Percentiles rank a stretch among this genome's conserved stretches.
These are phyloP conservation scores for Cephalotes varians DNA, from an alignment of 2,888 invertebrate species.

Conservation along the genomic window DNA sequence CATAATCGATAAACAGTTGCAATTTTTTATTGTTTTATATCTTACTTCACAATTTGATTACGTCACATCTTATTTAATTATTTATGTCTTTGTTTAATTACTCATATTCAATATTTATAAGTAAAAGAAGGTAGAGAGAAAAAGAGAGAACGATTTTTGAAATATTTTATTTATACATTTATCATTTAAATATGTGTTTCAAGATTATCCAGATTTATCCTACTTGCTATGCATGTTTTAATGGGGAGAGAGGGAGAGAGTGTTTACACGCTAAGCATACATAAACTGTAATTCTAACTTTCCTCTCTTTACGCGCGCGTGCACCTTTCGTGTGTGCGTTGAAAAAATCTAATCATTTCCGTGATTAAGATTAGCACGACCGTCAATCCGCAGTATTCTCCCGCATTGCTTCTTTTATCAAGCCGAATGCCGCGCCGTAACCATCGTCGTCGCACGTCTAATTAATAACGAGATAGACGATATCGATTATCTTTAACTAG, in stretches of 20 bases:
- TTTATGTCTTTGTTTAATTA: neutral
- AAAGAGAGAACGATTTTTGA: neutral
- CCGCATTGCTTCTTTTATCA: constrained; percentile 25
- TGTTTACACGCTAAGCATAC: constrained; percentile 3
- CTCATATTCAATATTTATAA: neutral
- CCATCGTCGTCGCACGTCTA: constrained; percentile 19
- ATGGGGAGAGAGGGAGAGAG: no score
- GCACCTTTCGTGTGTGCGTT: neutral
- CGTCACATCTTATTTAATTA: neutral
- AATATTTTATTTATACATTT: neutral
- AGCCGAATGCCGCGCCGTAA: constrained; percentile 11
- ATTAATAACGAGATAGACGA: constrained; percentile 43
- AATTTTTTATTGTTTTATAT: neutral
- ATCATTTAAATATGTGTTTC: constrained; percentile 1
- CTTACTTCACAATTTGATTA: neutral
- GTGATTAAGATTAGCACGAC: constrained; percentile 27
- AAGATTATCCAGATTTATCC: constrained; percentile 12
- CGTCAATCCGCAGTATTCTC: constrained; percentile 9
- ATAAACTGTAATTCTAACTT: neutral
- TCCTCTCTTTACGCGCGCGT: no score
- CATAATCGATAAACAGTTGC: neutral
- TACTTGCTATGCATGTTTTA: neutral
- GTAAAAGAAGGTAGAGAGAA: neutral
- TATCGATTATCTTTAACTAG: constrained; percentile 32
- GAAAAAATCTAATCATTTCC: constrained; percentile 31